Evolutionary conservation across 2,888 invertebrate species (phyloP).

Genomic region (Dicycla oo): DNA sequence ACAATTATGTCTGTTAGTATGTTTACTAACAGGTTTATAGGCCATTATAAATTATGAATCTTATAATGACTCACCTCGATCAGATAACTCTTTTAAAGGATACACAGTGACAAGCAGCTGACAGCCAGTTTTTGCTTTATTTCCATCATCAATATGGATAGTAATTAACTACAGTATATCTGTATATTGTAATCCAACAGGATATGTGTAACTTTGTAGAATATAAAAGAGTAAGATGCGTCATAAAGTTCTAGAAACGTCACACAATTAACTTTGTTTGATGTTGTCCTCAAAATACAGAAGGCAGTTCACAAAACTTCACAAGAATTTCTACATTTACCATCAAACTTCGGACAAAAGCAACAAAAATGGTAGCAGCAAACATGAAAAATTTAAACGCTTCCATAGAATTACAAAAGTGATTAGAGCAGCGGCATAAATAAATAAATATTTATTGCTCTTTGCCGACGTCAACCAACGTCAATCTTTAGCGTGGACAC

Average conservation of each 20-base stretch:
- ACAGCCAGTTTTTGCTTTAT: constrained; percentile 48
- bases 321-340: constrained; percentile 69
- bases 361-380: constrained; percentile 74
- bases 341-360: constrained; percentile 62
- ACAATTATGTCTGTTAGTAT: constrained; percentile 1
- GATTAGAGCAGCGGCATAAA: constrained; percentile 76
- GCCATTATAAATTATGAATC: constrained; percentile 37
- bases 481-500: constrained; percentile 77
- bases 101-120: constrained; percentile 45
- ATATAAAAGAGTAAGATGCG: background rate
- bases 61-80: constrained; percentile 31
- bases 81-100: constrained; percentile 50
- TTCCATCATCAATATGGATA: constrained; percentile 36
- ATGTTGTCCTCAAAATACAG: constrained; percentile 44
- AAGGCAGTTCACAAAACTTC: constrained; percentile 43
- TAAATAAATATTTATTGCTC: constrained; percentile 77
- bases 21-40: constrained; percentile 35
- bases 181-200: constrained; percentile 27
- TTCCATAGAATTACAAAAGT: constrained; percentile 83
- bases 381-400: constrained; percentile 66
- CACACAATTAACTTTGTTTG: constrained; percentile 30
- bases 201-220: constrained; percentile 9
- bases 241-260: constrained; percentile 16
- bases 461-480: constrained; percentile 69
- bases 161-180: constrained; percentile 39